These are phyloP conservation scores for Etheostoma nigrum DNA, from an alignment of 2,797 vertebrate species.

Conservation along the genomic window DNA sequence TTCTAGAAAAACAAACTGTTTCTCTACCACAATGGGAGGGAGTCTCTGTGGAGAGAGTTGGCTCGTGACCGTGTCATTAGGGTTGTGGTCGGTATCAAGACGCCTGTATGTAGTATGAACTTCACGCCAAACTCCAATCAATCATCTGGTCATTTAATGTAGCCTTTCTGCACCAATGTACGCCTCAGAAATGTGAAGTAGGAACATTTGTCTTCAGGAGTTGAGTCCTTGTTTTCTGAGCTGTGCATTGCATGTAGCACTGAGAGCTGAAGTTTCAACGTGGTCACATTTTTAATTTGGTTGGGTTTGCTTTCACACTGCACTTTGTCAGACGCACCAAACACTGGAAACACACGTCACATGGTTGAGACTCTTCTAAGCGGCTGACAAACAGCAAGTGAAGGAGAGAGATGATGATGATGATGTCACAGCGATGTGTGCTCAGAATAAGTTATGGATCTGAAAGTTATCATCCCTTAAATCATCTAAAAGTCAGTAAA, in stretches of 20 bases:
- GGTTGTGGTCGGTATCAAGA: constrained; percentile 41
- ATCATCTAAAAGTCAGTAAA: too few relatives aligned
- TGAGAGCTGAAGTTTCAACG: neutral
- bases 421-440: too few relatives aligned
- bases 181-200: neutral
- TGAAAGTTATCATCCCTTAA: too few relatives aligned
- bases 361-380: too few relatives aligned
- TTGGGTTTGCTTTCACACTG: too few relatives aligned
- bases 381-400: too few relatives aligned
- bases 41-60: constrained; percentile 25
- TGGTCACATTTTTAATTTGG: too few relatives aligned
- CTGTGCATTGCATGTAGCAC: neutral
- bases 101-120: constrained; percentile 31
- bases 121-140: constrained; percentile 39
- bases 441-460: too few relatives aligned
- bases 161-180: constrained; percentile 7
- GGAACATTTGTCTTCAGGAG: neutral
- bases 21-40: neutral
- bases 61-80: constrained; percentile 51
- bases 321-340: too few relatives aligned
- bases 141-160: constrained; percentile 25
- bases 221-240: constrained; percentile 20
- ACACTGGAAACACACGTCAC: too few relatives aligned
- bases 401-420: too few relatives aligned
- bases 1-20: neutral